Conservation (phyloP, 2,888 invertebrate genomes). For the Xylophagus ater region DNA sequence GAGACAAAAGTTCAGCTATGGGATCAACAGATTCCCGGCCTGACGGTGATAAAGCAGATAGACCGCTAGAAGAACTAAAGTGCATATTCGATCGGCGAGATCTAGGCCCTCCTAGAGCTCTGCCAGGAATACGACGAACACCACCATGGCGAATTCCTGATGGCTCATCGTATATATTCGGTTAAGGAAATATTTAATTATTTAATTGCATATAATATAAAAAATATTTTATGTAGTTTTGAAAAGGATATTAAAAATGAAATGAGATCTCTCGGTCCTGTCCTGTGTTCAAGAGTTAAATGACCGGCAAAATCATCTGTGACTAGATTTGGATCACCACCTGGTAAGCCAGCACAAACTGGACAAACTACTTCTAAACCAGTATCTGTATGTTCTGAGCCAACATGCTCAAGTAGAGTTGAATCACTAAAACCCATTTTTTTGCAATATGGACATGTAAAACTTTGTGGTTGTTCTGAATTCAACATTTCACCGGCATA, state of each 20-base stretch:
- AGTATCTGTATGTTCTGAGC: constrained; percentile 83
- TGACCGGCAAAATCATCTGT: constrained; percentile 97
- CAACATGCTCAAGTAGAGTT: constrained; percentile 81
- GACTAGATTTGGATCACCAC: constrained; percentile 94
- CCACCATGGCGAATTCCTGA: constrained; percentile 63
- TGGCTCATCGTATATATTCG: constrained; percentile 67
- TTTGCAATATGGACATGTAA: constrained; percentile 96
- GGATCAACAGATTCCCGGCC: constrained; percentile 92
- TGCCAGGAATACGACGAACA: constrained; percentile 67
- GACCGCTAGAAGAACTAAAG: constrained; percentile 80
- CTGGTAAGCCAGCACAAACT: constrained; percentile 91
- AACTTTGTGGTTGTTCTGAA: constrained; percentile 87
- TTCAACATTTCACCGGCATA: constrained; percentile 91
- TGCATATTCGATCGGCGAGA: constrained; percentile 89
- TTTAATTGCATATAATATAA: constrained; percentile 7
- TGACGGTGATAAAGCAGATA: constrained; percentile 74
- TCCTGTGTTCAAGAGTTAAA: constrained; percentile 86
- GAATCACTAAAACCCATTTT: constrained; percentile 92
- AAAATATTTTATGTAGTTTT: constrained; percentile 16
- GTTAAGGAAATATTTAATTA: constrained; percentile 12
- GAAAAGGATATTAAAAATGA: constrained; percentile 74
- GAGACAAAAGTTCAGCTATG: constrained; percentile 89
- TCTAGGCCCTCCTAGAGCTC: constrained; percentile 63
- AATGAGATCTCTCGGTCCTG: constrained; percentile 80
- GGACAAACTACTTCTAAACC: constrained; percentile 95